Evolutionary conservation across 1,140 invertebrate genomes (phyloP), one percentile per base, ranked within the genome.

Genomic region (Anastrepha obliqua): DNA sequence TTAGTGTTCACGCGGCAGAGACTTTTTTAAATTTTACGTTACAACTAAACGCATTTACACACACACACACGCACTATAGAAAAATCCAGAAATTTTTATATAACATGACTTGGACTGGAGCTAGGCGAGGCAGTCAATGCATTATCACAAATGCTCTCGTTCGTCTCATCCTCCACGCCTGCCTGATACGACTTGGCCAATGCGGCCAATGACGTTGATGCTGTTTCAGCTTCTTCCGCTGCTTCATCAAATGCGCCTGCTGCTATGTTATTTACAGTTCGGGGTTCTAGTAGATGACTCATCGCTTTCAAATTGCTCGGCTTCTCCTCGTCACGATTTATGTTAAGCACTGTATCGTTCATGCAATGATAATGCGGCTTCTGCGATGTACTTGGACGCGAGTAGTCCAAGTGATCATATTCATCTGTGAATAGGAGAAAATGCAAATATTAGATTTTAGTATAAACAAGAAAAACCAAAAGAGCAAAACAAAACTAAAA

Each of bases 341-440:
- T 92, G 81, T 93, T 93, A 7, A 93, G 89, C 89, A 91, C 89
- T 17, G 91, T 89, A 58, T 93, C 91, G 86, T 93, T 92, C 92
- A 93, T 93, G 89, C 96, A 94, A 91, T 97, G 97, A 93, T 98
- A 98, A 90, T 98, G 96, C 3, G 97, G 96, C 91, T 97, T 97
- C 94, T 96, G 95, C 29, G 96, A 96, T 89, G 95, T 97, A 11
- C 95, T 95, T 1, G 97, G 97, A 87, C 97, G 95, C 15, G 96
- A 96, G 91, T 98, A 97, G 92, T 98, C 97, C 87, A 98, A 94
- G 92, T 97, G 97, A 93, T 98, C 98, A 90, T 98, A 98, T 91
- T 97, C 96, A 91, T 91, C 89, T 91, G 89, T 15, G 65, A 60
- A 60, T 13, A 29, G 44, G n/a, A n/a, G 67, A 39, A 87, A 47